Evolutionary conservation across 1,140 invertebrate genomes (phyloP), one percentile per base, ranked within the genome.

Genomic region (Bombyx mandarina): DNA sequence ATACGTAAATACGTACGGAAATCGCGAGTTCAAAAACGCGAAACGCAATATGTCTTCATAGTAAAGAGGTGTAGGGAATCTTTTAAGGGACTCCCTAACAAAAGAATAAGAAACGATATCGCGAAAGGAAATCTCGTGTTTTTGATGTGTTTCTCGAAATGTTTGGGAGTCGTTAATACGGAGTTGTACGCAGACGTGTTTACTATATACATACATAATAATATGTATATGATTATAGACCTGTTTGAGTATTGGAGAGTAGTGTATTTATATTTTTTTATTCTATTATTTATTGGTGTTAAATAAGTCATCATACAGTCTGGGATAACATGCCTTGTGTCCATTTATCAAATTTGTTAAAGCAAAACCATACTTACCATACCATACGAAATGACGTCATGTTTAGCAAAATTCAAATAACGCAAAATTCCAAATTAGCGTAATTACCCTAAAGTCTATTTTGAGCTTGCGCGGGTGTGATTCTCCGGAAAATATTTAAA

Each of bases 1-100:
- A 86, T 85, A 86, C 80, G 82, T 82, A 86, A 85, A 85, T 85
- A 86, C 75, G 75, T 68, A 71, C 75, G 72, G 79, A 80, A 75
- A 81, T 80, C 77, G 83, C 77, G 77, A 83, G 75, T 81, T 84
- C 79, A 84, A 84, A 86, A 84, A 84, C 81, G 79, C 78, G 80
- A 81, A 86, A 83, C 79, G 81, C 77, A 84, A 86, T 86, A 83
- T 85, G 83, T 84, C 83, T 86, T 86, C 79, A 79, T 86, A 82
- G 78, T 74, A 66, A 65, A 67, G 63, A 70, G 71, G 75, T 76
- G 77, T 78, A 76, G 75, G 75, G 78, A 82, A 81, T 82, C 77
- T 85, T 81, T 72, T 80, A 73, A 71, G 67, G 63, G 69, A 67
- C 71, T 69, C 77, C 68, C 61, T 71, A 77, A 81, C 74, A 85